Evolutionary conservation across 1,140 invertebrate genomes (phyloP), one percentile per base, ranked within the genome.

Genomic region (Metaphire vulgaris): DNA sequence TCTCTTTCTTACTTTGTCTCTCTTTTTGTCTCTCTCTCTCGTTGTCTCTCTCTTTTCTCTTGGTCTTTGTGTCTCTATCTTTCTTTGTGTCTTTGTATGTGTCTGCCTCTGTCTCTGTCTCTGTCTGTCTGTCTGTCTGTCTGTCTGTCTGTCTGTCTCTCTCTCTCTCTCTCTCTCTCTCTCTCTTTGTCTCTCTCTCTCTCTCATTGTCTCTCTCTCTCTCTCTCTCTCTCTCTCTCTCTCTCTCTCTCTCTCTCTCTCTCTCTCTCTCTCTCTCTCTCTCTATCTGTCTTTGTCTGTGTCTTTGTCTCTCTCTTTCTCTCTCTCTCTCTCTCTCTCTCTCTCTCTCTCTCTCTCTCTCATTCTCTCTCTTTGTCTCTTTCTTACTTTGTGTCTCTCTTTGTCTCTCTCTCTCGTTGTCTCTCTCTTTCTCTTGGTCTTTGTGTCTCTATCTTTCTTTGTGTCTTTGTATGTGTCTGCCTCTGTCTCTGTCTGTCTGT

Each of bases 141-240:
- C n/a, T n/a, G n/a, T n/a, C n/a, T n/a, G n/a, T n/a, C n/a, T n/a
- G n/a, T n/a, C n/a, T n/a, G n/a, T n/a, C n/a, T n/a, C n/a, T n/a
- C n/a, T n/a, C n/a, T 68, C 72, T 73, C 72, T 56, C 72, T 73
- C 32, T 56, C 32, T 56, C 72, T 56, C 72, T 73, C 72, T 73
- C 72, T n/a, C n/a, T n/a, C n/a, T n/a, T n/a, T n/a, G n/a, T n/a
- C n/a, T n/a, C n/a, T n/a, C n/a, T n/a, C n/a, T n/a, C n/a, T n/a
- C n/a, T n/a, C n/a, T n/a, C n/a, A n/a, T n/a, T n/a, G n/a, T n/a
- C n/a, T n/a, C n/a, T 56, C 31, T 15, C 15, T 73, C 31, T 56
- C 31, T 56, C 72, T 73, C 32, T 56, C 72, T 73, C 32, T 56
- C 73, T 74, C 2, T 69, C 68, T 69, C 68, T 69, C 6, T 69